Evolutionary conservation across 2,797 vertebrate species (phyloP), one percentile per base, ranked within the genome.

Genomic region (Australoheros facetus): DNA sequence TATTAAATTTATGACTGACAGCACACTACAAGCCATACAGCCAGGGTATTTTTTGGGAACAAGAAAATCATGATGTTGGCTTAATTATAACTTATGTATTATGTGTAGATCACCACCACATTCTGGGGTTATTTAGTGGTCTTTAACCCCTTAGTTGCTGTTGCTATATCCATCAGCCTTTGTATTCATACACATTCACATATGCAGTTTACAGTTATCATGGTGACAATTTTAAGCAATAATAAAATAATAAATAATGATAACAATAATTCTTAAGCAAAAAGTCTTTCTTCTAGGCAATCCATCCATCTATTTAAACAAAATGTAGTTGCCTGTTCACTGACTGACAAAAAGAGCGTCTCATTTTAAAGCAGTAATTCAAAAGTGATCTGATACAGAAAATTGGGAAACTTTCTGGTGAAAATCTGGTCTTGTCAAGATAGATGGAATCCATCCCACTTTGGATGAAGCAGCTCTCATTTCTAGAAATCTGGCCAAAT

Each of bases 1-100:
- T 78, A 45, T 54, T 71, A 60, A 30, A 71, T 56, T 37, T 66
- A 34, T 70, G 39, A 71, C n/a, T 32, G 8, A 80, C 66, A 21
- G 55, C 5, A 0, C 39, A 74, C 1, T 9, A 51, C 3, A 81
- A 58, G 42, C 7, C 23, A 55, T 5, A 34, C 26, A 75, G 55
- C 13, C 11, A 13, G 45, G 45, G 11, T 53, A 5, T 17, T 14
- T 30, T 54, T 39, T 56, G 16, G 54, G 12, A 72, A 56, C 19
- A 48, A 14, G 17, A 11, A 71, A 64, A 34, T 71, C 10, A 56
- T 73, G 19, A 70, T 71, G 71, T 57, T 51, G 21, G 53, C 53
- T 4, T 54, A 32, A 78, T 77, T n/a, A 58, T 72, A 79, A 64
- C 62, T 13, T 56, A 17, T 53, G 48, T 23, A 16, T 12, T 56